phyloP scores from a whole-genome alignment of 2,113 vertebrate species.

The Zingel zingel region DNA sequence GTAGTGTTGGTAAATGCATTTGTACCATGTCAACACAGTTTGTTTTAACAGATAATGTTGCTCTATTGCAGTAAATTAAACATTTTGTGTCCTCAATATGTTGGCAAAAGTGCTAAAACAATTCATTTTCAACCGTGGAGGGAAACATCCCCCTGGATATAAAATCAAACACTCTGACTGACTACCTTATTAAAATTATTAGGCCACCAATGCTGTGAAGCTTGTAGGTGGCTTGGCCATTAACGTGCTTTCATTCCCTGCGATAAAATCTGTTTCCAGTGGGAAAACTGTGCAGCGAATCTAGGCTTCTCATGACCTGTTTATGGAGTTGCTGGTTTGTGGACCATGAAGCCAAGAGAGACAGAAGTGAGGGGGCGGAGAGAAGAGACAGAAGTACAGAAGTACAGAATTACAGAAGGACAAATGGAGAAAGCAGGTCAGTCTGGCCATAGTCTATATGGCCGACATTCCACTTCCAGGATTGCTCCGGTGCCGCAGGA shows the following conservation, averaged over 20 bases:
- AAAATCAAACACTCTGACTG: conserved; percentile 4
- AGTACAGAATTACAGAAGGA: conserved; percentile 22
- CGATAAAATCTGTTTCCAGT: conserved; percentile 2
- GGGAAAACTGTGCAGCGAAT: conserved; percentile 3
- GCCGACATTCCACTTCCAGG: too few species aligned
- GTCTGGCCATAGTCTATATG: conserved; percentile 19
- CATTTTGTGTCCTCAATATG: conserved; percentile 1
- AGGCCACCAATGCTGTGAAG: conserved; percentile 9
- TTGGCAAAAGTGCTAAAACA: background rate
- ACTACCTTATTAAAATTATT: conserved; percentile 43
- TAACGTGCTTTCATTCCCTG: conserved; percentile 39
- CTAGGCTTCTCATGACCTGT: conserved; percentile 58
- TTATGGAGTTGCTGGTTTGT: conserved; percentile 64
- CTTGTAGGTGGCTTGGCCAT: conserved; percentile 20
- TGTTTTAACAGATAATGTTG: background rate
- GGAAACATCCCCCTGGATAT: background rate
- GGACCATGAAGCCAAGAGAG: conserved; percentile 58
- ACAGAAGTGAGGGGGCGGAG: conserved; percentile 10
- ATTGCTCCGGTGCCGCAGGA: too few species aligned
- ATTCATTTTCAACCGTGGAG: background rate
- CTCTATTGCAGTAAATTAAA: background rate
- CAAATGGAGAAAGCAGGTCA: conserved; percentile 64
- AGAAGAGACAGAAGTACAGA: conserved; percentile 19
- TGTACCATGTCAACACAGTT: background rate
- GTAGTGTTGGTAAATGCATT: background rate